Percentiles rank a stretch among this genome's conserved stretches.
These are phyloP conservation scores for Apoderus coryli DNA, from an alignment of 2,888 invertebrate species.

Conservation along the genomic window DNA sequence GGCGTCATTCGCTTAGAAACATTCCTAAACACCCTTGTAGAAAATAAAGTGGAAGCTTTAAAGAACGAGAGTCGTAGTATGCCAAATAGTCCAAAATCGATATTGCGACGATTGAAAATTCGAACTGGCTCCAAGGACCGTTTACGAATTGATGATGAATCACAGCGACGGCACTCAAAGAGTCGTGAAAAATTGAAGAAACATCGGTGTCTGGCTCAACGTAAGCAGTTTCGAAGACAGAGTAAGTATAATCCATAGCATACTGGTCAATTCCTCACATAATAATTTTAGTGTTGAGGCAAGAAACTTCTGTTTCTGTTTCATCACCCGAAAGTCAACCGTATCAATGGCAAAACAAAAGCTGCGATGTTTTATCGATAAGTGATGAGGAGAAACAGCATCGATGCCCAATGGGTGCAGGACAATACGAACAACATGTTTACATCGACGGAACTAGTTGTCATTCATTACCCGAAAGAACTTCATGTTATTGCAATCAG, in stretches of 20 bases:
- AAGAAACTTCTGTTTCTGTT: constrained; percentile 18
- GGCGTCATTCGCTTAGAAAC: constrained; percentile 52
- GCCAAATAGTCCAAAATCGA: no score
- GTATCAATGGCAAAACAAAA: constrained; percentile 14
- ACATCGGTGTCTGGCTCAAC: constrained; percentile 8
- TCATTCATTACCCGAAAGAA: constrained; percentile 13
- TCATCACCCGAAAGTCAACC: constrained; percentile 19
- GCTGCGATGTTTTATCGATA: constrained; percentile 14
- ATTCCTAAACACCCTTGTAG: constrained; percentile 54
- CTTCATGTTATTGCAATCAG: no score
- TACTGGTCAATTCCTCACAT: background rate
- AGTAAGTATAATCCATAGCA: no score
- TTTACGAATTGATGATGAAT: no score
- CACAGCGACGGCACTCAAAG: no score
- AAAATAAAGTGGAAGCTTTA: constrained; percentile 53
- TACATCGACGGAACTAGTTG: constrained; percentile 12
- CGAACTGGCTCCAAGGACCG: no score
- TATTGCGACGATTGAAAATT: no score
- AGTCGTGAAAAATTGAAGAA: background rate
- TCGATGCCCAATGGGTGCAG: background rate
- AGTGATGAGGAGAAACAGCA: constrained; percentile 17
- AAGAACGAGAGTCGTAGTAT: constrained; percentile 28
- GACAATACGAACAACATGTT: constrained; percentile 11
- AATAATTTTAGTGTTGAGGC: constrained; percentile 29
- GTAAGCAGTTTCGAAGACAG: constrained; percentile 15